Evolutionary conservation across 1,140 invertebrate genomes (phyloP).

Genomic region (Manduca sexta): DNA sequence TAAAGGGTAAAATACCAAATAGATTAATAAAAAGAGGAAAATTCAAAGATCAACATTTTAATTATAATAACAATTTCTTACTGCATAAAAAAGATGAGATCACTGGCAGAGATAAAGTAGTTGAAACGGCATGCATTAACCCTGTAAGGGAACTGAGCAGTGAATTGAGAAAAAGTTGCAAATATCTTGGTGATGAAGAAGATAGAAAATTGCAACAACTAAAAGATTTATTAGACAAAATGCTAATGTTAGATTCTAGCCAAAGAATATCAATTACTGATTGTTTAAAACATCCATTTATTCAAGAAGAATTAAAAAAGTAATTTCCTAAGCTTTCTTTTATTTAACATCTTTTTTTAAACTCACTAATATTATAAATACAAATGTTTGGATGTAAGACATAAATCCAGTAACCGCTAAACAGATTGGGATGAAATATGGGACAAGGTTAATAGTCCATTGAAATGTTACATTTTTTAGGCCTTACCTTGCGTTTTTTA

Average conservation of each 20-base stretch:
- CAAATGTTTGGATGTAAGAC: too few species aligned
- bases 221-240: conserved; percentile 94
- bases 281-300: conserved; percentile 96
- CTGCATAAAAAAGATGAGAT: conserved; percentile 98
- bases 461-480: too few species aligned
- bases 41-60: conserved; percentile 98
- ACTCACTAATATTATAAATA: too few species aligned
- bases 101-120: conserved; percentile 96
- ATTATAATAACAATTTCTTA: conserved; percentile 95
- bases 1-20: conserved; percentile 97
- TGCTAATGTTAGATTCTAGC: conserved; percentile 91
- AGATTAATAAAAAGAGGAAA: conserved; percentile 94
- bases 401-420: too few species aligned
- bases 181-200: conserved; percentile 90
- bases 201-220: conserved; percentile 91
- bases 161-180: conserved; percentile 87
- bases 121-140: conserved; percentile 90
- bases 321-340: conserved; percentile 26
- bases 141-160: conserved; percentile 86
- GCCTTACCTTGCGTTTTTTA: too few species aligned
- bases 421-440: too few species aligned
- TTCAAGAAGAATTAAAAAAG: conserved; percentile 89
- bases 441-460: too few species aligned
- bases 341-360: too few species aligned
- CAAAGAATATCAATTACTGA: conserved; percentile 94